phyloP scores from a whole-genome alignment of 2,113 vertebrate genomes.

The Zosterops lateralis region DNA sequence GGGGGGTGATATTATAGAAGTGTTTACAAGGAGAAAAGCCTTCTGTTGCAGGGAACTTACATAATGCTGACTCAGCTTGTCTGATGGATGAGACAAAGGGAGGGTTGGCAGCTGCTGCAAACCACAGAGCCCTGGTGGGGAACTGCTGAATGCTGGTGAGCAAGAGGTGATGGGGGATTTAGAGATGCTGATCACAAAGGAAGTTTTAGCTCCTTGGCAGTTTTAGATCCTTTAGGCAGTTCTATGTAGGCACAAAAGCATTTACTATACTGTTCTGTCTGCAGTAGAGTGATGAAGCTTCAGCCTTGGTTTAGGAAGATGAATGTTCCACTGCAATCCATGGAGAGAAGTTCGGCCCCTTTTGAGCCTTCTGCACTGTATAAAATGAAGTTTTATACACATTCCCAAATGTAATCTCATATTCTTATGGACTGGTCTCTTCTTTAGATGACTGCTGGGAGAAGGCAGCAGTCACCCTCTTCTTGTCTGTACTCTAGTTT shows the following conservation, averaged over 20 bases:
- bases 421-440: not conserved
- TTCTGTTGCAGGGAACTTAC: not conserved
- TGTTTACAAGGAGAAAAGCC: not conserved
- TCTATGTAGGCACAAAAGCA: not conserved
- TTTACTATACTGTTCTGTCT: not conserved
- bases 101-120: not conserved
- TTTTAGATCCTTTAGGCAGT: not conserved
- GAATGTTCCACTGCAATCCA: not conserved
- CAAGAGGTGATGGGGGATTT: not conserved
- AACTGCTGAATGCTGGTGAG: not conserved
- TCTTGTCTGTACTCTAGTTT: not conserved
- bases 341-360: not conserved
- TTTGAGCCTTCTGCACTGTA: not conserved
- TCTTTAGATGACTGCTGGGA: not conserved
- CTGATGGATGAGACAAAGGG: not conserved
- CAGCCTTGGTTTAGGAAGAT: not conserved
- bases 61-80: not conserved
- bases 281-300: rapidly evolving
- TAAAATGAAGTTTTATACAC: not conserved
- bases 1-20: not conserved
- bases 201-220: not conserved
- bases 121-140: not conserved
- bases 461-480: not conserved
- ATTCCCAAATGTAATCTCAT: rapidly evolving
- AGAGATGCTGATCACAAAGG: not conserved